These are phyloP conservation scores for Cataglyphis altisquamis DNA, from an alignment of 2,888 invertebrate species.

Conservation along the genomic window DNA sequence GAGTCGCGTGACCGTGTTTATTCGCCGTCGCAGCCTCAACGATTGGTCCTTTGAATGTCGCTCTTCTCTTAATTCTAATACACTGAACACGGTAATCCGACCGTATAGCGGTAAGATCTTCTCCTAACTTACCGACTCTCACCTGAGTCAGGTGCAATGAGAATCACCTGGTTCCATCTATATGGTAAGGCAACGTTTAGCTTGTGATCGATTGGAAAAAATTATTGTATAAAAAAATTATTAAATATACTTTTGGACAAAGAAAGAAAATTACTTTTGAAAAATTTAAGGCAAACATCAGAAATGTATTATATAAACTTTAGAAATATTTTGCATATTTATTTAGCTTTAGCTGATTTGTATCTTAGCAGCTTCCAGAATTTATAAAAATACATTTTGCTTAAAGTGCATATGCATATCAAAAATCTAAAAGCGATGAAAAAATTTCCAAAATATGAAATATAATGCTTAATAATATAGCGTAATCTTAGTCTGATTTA, in stretches of 20 bases:
- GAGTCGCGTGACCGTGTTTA: slow-evolving; percentile 84
- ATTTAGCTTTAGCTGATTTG: background rate
- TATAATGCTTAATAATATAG: background rate
- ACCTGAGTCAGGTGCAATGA: slow-evolving; percentile 35
- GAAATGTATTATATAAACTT: background rate
- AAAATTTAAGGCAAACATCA: background rate
- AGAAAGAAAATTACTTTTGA: background rate
- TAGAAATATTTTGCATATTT: background rate
- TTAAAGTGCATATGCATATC: background rate
- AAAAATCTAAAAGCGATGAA: background rate
- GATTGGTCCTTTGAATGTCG: slow-evolving; percentile 38
- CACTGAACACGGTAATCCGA: slow-evolving; percentile 72
- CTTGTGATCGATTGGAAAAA: background rate
- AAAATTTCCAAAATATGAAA: background rate
- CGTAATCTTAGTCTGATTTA: background rate
- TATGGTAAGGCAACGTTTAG: background rate
- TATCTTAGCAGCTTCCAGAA: background rate
- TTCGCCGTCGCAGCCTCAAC: slow-evolving; percentile 62
- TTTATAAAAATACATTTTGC: background rate
- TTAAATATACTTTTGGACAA: background rate
- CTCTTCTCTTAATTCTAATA: slow-evolving; percentile 41
- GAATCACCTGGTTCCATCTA: slow-evolving; percentile 55
- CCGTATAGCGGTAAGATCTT: slow-evolving; percentile 78
- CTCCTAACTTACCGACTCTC: slow-evolving; percentile 78
- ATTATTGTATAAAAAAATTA: background rate